phyloP scores from a whole-genome alignment of 2,113 vertebrate genomes.

The Nibea albiflora region DNA sequence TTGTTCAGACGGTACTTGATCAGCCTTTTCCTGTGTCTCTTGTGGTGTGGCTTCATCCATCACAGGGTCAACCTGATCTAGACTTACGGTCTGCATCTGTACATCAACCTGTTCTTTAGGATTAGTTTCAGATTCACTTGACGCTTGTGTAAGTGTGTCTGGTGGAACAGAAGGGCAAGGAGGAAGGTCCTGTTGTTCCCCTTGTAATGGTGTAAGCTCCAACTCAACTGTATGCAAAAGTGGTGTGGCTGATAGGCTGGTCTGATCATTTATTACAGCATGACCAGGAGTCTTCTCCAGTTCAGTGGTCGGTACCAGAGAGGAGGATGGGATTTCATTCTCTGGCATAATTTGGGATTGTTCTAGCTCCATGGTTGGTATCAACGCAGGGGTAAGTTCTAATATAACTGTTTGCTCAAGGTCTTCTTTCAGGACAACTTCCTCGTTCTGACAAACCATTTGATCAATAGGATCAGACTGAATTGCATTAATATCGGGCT shows the following conservation, averaged over 20 bases:
- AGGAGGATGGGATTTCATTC: slow-evolving; percentile 45
- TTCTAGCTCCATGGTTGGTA: slow-evolving; percentile 70
- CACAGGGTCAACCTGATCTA: slow-evolving; percentile 23
- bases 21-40: slow-evolving; percentile 12
- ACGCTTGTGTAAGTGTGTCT: slow-evolving; percentile 38
- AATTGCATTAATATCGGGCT: slow-evolving; percentile 23
- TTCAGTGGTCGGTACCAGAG: slow-evolving; percentile 50
- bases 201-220: slow-evolving; percentile 53
- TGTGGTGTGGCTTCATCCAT: not conserved
- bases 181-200: slow-evolving; percentile 46
- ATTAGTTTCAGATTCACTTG: slow-evolving; percentile 29
- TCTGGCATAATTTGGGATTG: slow-evolving; percentile 50
- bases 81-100: slow-evolving; percentile 33
- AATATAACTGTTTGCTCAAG: slow-evolving; percentile 75
- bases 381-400: slow-evolving; percentile 75
- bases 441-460: slow-evolving; percentile 56
- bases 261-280: slow-evolving; percentile 23
- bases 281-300: slow-evolving; percentile 41
- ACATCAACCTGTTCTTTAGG: slow-evolving; percentile 30
- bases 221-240: slow-evolving; percentile 53
- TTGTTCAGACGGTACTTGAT: slow-evolving; percentile 14
- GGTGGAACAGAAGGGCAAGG: slow-evolving; percentile 36
- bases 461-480: slow-evolving; percentile 46
- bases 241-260: slow-evolving; percentile 21
- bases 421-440: slow-evolving; percentile 48